Evolutionary conservation across 2,797 vertebrate species (phyloP), one percentile per base, ranked within the genome.

Genomic region (Cuculus canorus): DNA sequence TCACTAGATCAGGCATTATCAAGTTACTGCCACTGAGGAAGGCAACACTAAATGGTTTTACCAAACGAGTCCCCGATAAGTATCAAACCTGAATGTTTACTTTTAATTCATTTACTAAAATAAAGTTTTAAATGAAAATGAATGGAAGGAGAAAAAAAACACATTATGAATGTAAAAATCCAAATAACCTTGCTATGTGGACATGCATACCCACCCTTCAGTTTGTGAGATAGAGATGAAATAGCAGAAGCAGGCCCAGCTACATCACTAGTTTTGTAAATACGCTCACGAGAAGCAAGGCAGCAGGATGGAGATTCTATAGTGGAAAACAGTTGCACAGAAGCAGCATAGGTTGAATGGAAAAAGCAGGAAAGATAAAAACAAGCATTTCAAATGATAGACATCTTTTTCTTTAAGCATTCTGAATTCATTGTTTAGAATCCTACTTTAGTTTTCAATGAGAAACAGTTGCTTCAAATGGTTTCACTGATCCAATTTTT

Each of bases 131-230:
- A 71, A 97, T 96, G 97, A 88, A 95, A 95, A 97, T 95, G 94
- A 96, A 93, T 30, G 59, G 64, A 94, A 76, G 7, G 33, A 93
- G 69, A n/a, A 92, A 59, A 94, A 45, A 59, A 33, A 48, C 25
- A 43, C 37, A 83, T 71, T 72, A 57, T 66, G 41, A 80, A 89
- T 53, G 86, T 8, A 88, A 92, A 95, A 92, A 85, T 63, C 52
- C 64, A 88, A 92, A 94, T 57, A 98, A 96, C 98, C 98, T 98
- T 88, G 96, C 97, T 94, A n/a, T 65, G 97, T 97, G 97, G 95
- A 96, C 98, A 98, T 98, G 98, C 98, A 98, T 99, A 99, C 99
- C 99, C 99, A 99, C 99, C 99, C 99, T 99, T 99, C 98, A 98
- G 98, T 98, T 98, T 99, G 98, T 98, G 98, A 98, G 98, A 98